phyloP scores from a whole-genome alignment of 2,797 vertebrate species.

The Neopelma chrysocephalum region DNA sequence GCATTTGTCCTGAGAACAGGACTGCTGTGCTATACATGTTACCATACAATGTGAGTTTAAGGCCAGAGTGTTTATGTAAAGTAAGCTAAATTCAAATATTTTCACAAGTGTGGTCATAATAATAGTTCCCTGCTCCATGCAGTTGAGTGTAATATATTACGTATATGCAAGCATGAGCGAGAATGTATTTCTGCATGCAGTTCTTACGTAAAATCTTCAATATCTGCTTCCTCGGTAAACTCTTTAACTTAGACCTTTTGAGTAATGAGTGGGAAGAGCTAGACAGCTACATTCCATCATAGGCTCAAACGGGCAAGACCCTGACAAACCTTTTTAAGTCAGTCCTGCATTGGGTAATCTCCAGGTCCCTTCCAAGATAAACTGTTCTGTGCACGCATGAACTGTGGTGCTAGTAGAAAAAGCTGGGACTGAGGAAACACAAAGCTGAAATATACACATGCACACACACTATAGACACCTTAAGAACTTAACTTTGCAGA shows the following conservation, averaged over 20 bases:
- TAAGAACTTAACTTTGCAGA: neutral
- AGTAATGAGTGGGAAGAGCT: neutral
- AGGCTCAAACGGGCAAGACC: neutral
- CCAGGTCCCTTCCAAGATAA: neutral
- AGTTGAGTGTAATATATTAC: neutral
- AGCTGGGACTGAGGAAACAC: neutral
- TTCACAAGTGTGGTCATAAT: conserved; percentile 5
- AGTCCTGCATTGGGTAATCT: neutral
- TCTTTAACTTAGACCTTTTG: neutral
- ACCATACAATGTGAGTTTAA: neutral
- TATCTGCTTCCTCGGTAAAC: conserved; percentile 23
- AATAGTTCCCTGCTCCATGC: neutral
- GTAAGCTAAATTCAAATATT: conserved; percentile 62
- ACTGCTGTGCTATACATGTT: neutral
- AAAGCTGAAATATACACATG: neutral
- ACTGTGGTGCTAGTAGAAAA: neutral
- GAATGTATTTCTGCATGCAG: neutral
- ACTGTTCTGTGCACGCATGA: neutral
- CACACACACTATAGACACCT: neutral
- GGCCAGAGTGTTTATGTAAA: conserved; percentile 48
- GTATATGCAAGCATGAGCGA: neutral
- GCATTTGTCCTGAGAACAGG: neutral
- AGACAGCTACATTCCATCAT: neutral
- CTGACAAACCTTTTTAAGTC: neutral
- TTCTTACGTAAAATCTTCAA: neutral